Percentiles rank a stretch among this genome's conserved stretches.
These are phyloP conservation scores for Panurus biarmicus DNA, from an alignment of 2,113 vertebrate species.

Conservation along the genomic window DNA sequence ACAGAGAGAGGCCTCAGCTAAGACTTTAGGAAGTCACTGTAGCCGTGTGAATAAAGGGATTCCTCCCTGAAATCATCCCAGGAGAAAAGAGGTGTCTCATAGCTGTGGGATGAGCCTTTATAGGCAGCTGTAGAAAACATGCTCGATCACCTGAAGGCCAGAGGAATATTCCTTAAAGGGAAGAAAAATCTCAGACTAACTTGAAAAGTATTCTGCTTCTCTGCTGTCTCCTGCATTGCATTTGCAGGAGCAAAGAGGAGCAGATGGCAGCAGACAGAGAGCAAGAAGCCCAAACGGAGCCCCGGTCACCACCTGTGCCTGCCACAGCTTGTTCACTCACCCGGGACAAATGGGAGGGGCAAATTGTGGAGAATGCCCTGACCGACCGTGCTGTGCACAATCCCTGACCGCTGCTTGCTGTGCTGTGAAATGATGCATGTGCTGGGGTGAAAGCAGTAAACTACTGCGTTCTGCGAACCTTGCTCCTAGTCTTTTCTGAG, in stretches of 20 bases:
- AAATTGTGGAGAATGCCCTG: neutral
- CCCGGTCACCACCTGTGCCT: neutral
- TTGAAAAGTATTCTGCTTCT: neutral
- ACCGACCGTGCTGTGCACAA: neutral
- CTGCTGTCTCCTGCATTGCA: neutral
- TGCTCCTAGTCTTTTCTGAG: neutral
- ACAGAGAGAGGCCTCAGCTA: neutral
- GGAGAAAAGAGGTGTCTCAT: neutral
- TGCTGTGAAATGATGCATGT: neutral
- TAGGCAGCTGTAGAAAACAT: neutral
- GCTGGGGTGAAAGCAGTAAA: neutral
- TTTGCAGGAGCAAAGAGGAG: neutral
- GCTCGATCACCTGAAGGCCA: neutral
- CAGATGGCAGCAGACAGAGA: constrained; percentile 29
- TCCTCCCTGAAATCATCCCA: neutral
- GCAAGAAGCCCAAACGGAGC: neutral
- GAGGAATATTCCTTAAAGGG: neutral
- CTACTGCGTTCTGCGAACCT: neutral
- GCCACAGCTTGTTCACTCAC: constrained; percentile 2
- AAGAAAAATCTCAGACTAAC: neutral
- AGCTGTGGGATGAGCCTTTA: neutral
- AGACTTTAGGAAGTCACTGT: neutral
- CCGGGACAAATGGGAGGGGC: neutral
- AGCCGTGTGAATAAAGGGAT: neutral
- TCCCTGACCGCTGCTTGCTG: neutral